These are phyloP conservation scores for Sinhomidia bicolor DNA, from an alignment of 2,888 invertebrate species.

Conservation along the genomic window DNA sequence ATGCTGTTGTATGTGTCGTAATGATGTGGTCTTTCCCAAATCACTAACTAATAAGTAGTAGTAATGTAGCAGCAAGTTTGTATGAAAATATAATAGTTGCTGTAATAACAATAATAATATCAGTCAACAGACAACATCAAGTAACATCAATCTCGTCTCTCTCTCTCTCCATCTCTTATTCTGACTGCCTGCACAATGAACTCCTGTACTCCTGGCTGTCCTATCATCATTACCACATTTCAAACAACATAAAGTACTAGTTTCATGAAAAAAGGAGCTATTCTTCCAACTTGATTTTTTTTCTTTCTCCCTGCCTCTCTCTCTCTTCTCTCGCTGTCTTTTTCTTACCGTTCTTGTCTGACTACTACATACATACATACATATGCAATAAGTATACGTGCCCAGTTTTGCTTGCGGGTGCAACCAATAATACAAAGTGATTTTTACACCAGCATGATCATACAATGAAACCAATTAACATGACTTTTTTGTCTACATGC, in stretches of 20 bases:
- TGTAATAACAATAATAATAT: constrained; percentile 45
- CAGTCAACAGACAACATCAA: constrained; percentile 40
- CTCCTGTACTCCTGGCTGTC: no score
- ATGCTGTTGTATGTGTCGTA: constrained; percentile 51
- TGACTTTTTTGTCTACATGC: constrained; percentile 34
- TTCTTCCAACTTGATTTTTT: constrained; percentile 55
- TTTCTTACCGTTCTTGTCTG: constrained; percentile 46
- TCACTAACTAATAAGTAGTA: constrained; percentile 19
- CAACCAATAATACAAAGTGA: constrained; percentile 51
- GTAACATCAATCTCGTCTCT: constrained; percentile 58
- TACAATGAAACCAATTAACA: constrained; percentile 71
- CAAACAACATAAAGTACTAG: constrained; percentile 65
- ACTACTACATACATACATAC: constrained; percentile 22
- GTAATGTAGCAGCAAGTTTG: constrained; percentile 37
- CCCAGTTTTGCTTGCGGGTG: constrained; percentile 71
- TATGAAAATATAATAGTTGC: constrained; percentile 22
- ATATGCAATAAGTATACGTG: no score
- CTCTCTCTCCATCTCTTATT: not conserved
- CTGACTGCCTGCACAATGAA: constrained; percentile 66
- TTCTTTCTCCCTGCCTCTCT: constrained; percentile 47
- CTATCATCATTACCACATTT: constrained; percentile 53
- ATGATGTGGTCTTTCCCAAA: constrained; percentile 73
- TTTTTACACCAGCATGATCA: constrained; percentile 62
- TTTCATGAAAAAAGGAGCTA: constrained; percentile 53
- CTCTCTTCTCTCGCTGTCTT: not conserved